A percentile compares a stretch with the other conserved stretches of the same genome.
Evolutionary conservation across 92 coral and sea anemone species (phyloP).

Genomic region (Zoanthus gigantus): DNA sequence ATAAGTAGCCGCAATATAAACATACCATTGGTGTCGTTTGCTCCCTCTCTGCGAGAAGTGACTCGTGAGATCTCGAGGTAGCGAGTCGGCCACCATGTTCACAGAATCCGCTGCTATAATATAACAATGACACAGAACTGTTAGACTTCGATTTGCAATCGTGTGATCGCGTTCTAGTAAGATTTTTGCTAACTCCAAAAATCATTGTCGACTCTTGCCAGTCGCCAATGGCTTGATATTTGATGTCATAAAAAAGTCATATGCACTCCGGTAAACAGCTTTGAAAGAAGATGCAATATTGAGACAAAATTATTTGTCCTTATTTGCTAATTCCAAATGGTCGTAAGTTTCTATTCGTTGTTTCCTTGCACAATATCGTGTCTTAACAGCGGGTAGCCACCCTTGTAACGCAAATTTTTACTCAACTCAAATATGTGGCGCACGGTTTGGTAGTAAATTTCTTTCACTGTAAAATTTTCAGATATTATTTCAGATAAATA

Average conservation of each 20-base stretch:
- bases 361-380: conserved; percentile 1
- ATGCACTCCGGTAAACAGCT: background rate
- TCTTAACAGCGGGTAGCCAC: background rate
- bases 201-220: conserved; percentile 26
- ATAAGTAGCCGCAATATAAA: background rate
- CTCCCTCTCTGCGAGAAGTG: conserved; percentile 35
- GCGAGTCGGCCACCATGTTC: conserved; percentile 34
- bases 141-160: conserved; percentile 18
- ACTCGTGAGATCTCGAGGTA: conserved; percentile 41
- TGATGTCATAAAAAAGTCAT: background rate
- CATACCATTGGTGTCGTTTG: conserved; percentile 29
- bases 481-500: background rate
- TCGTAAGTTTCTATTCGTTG: conserved; percentile 6
- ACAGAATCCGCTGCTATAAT: conserved; percentile 40
- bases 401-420: background rate
- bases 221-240: background rate
- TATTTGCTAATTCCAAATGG: conserved; percentile 23
- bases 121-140: conserved; percentile 33
- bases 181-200: conserved; percentile 28
- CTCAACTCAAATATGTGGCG: conserved; percentile 12
- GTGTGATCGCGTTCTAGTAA: conserved; percentile 15
- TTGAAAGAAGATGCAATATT: background rate
- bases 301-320: background rate
- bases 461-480: background rate
- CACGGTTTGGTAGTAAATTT: background rate